Evolutionary conservation across 2,797 vertebrate species (phyloP), one percentile per base, ranked within the genome.

Genomic region (Syndactyla subalaris): DNA sequence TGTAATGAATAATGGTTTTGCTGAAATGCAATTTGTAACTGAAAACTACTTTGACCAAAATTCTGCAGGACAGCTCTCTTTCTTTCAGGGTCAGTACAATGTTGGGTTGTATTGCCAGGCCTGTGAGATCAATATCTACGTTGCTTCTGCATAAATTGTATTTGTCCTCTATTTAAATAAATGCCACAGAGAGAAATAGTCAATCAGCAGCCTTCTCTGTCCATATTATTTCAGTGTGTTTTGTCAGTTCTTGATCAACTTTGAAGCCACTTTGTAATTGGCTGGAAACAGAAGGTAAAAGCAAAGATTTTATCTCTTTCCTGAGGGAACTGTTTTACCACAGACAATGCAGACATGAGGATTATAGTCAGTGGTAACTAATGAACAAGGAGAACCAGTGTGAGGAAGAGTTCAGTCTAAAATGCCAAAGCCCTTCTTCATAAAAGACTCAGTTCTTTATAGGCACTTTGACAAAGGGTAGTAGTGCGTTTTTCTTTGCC

Each of bases 191-290:
- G 32, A 84, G 6, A 88, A 92, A 48, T 8, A 65, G 7, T 75
- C 48, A 85, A 30, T 75, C 58, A 78, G 30, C 32, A 65, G 66
- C 39, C 21, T 34, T 24, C 55, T 88, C 51, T 90, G 43, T 19
- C 78, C 36, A 24, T 41, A 51, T 67, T 71, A 14, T 79, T 88
- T 58, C 27, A 51, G 62, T 45, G 36, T 36, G 26, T 81, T 81
- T 86, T 86, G 43, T 82, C 74, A 63, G 48, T 51, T 93, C 85
- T 90, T 82, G 63, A 55, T 84, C 59, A 90, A 21, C 62, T 95
- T 84, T 24, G 58, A 92, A 72, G n/a, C 30, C 7, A 51, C 38
- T 85, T 80, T 8, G 14, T 46, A 66, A 89, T 0, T 81, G 74
- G 55, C n/a, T 88, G 74, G 70, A 85, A 94, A 46, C 32, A 46